Evolutionary conservation across 2,113 vertebrate genomes (phyloP), one percentile per base, ranked within the genome.

Genomic region (Sarotherodon lohbergeri): DNA sequence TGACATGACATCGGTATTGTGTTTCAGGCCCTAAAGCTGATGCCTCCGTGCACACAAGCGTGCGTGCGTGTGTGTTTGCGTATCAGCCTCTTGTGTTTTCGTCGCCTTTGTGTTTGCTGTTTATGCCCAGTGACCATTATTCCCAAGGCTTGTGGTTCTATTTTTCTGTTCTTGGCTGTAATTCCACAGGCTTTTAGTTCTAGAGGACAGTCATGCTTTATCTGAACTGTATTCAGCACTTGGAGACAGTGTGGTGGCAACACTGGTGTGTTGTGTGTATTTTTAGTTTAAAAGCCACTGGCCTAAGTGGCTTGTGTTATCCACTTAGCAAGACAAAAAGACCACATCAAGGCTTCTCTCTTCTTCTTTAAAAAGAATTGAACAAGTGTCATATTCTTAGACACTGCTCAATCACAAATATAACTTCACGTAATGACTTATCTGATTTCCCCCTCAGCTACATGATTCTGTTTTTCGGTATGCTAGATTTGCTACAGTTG

Each of bases 1-100:
- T 89, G 93, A 92, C 94, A 91, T 89, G 93, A 93, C 92, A 88
- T 14, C 29, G 24, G 84, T 83, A 81, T 94, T 94, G 88, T 93
- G 85, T 90, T 91, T 86, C 80, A 79, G 24, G 66, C 82, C 87
- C 78, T 80, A 5, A 84, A 82, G 61, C 80, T 68, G 61, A 71
- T 83, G 91, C 73, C 16, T 59, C 43, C 63, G 54, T 80, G 85
- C 79, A 66, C 29, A 10, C 34, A 34, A 63, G 34, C 54, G 68
- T 55, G 34, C 48, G 16, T 19, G 55, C 52, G 84, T 79, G 57
- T 63, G 32, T 71, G 55, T 82, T 57, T 82, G 84, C 55, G 29
- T 76, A 7, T 86, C 43, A 41, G 61, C 41, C 54, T 17, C 36
- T 90, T 85, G 85, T 83, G 32, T 80, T 87, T 68, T 80, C 57